Base-by-base conservation (phyloP, 2,888 invertebrate genomes). In the Diloba caeruleocephala region DNA sequence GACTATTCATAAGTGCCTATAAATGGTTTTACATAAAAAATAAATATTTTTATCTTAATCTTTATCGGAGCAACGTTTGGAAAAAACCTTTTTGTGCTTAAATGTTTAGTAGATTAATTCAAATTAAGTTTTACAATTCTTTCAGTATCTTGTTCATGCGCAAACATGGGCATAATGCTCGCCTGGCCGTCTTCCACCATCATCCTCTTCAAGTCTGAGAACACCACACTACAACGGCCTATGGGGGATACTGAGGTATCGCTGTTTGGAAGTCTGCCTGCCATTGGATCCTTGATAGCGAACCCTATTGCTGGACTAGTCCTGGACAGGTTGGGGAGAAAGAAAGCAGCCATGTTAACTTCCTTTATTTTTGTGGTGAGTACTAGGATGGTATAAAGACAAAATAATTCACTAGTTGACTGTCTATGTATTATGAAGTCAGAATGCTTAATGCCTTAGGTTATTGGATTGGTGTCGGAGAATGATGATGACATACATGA, bases 151-250 rank as follows among this genome's bases (percentile, higher is more conserved):
- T 83, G 79, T 66, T 71, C 84, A 13, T 83, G 83, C 50, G 43
- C 79, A 28, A 82, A 76, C 4, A 73, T 87, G 71, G 89, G 89
- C 0, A 39, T 90, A 1, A 77, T 85, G 57, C 83, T 77, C 51
- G 76, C 87, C 0, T 90, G 89, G 88, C 90, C 90, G 0, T 88
- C 89, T 0, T 84, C 85, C 0, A 87, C 85, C 0, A 59, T 87
- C 1, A 65, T 67, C 0, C 81, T 88, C 15, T 90, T 90, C 74
- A 75, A 72, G 8, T 87, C 88, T 0, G 53, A 61, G 0, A 85
- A 83, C 63, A 89, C 89, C 1, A 83, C 88, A 0, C 74, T 90
- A 0, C 65, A 86, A 37, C 71, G 90, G 3, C 83, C 88, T 0
- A 89, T 90, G 89, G 60, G 64, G 0, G 76, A 81, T 2, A 48